Evolutionary conservation across 2,113 vertebrate species (phyloP).

Genomic region (Aix galericulata): DNA sequence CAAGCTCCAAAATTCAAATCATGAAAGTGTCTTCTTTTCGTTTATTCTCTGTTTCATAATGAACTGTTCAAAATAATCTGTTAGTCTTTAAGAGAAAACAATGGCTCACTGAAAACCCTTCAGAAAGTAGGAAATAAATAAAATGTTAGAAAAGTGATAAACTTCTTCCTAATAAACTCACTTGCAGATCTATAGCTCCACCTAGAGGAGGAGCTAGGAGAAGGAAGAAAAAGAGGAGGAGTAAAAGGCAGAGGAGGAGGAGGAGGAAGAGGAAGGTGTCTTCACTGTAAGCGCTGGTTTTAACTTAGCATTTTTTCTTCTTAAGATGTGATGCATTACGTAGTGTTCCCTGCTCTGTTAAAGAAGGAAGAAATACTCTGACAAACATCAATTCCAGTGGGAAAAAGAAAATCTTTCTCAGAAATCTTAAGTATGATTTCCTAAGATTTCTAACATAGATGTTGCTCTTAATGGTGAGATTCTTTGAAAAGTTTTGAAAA

Average conservation of each 20-base stretch:
- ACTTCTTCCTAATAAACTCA: background rate
- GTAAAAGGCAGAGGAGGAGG: background rate
- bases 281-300: background rate
- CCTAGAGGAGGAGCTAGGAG: background rate
- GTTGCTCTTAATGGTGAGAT: background rate
- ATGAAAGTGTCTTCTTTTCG: background rate
- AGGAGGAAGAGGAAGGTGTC: background rate
- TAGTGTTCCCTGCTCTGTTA: background rate
- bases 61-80: background rate
- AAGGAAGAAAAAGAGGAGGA: background rate
- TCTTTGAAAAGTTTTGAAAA: background rate
- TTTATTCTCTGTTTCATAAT: background rate
- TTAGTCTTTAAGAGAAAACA: background rate
- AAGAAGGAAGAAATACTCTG: background rate
- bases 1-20: background rate
- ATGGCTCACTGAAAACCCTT: background rate
- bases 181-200: background rate
- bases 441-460: background rate
- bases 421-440: background rate
- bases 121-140: background rate
- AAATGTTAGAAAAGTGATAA: background rate
- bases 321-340: background rate
- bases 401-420: background rate
- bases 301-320: background rate
- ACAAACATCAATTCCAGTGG: background rate